Conservation (phyloP, 2,113 vertebrate species). For the Indicator indicator region DNA sequence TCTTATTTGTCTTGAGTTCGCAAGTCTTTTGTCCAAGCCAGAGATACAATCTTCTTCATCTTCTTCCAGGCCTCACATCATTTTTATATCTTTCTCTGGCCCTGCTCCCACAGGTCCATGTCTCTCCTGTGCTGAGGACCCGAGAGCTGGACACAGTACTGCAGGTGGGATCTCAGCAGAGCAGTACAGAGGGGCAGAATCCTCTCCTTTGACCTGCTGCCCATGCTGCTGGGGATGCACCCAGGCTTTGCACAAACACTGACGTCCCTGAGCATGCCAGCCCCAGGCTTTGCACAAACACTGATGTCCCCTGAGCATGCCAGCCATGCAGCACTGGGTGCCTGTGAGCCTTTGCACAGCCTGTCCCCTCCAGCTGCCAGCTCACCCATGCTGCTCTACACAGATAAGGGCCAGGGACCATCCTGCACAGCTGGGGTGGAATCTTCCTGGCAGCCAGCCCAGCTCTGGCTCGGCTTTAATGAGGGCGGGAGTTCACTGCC, state of each 20-base stretch:
- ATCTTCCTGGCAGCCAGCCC: constrained; percentile 39
- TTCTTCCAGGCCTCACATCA: not conserved
- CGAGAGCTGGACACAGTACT: not conserved
- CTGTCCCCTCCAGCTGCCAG: not conserved
- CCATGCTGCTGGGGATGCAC: not conserved
- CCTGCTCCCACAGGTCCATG: not conserved
- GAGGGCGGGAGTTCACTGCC: not conserved
- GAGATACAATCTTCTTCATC: not conserved
- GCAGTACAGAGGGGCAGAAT: not conserved
- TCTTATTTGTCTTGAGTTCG: not conserved
- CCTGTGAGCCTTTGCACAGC: not conserved
- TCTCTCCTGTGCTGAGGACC: not conserved
- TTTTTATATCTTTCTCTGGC: too few species aligned
- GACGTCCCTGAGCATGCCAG: too few species aligned
- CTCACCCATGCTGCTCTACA: not conserved
- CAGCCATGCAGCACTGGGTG: fast-evolving
- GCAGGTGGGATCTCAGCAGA: not conserved
- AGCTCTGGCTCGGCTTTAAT: not conserved
- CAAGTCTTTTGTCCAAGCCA: not conserved
- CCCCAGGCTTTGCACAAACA: not conserved
- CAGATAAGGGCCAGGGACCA: constrained; percentile 38
- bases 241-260: too few species aligned
- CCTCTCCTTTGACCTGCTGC: not conserved
- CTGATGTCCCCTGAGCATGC: not conserved
- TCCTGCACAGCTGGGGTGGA: not conserved